phyloP scores from a whole-genome alignment of 1,140 invertebrate genomes.

The Ostrea edulis region DNA sequence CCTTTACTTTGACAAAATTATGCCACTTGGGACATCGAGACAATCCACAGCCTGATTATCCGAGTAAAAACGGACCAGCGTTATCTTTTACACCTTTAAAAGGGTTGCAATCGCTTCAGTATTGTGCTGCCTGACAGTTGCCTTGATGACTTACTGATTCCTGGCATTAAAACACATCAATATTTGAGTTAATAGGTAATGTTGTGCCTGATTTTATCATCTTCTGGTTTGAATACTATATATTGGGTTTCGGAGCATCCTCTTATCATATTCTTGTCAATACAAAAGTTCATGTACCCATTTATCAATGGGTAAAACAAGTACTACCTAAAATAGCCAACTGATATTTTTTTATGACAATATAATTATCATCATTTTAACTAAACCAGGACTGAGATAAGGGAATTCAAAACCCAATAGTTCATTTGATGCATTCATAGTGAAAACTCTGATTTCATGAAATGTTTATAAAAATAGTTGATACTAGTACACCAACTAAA shows the following conservation, averaged over 20 bases:
- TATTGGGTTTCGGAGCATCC: neutral
- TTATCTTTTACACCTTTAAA: constrained; percentile 18
- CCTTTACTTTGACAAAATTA: constrained; percentile 28
- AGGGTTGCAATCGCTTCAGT: neutral
- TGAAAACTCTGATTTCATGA: neutral
- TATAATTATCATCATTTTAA: neutral
- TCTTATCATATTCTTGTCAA: neutral
- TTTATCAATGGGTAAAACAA: constrained; percentile 19
- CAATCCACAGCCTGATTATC: constrained; percentile 1
- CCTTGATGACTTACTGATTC: constrained; percentile 3
- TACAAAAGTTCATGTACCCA: constrained; percentile 1
- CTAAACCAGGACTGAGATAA: constrained; percentile 33
- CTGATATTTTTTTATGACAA: neutral
- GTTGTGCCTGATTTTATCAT: constrained; percentile 16
- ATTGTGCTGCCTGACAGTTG: neutral
- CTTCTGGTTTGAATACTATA: neutral
- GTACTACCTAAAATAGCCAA: constrained; percentile 13
- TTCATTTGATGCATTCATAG: neutral
- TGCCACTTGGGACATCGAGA: constrained; percentile 6
- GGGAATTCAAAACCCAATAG: neutral
- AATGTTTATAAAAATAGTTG: no score
- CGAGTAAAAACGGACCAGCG: neutral
- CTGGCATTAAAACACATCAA: neutral
- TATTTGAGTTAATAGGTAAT: neutral
- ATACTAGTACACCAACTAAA: no score